phyloP scores from a whole-genome alignment of 2,888 invertebrate species.

The Glyphotaelius pellucidus region DNA sequence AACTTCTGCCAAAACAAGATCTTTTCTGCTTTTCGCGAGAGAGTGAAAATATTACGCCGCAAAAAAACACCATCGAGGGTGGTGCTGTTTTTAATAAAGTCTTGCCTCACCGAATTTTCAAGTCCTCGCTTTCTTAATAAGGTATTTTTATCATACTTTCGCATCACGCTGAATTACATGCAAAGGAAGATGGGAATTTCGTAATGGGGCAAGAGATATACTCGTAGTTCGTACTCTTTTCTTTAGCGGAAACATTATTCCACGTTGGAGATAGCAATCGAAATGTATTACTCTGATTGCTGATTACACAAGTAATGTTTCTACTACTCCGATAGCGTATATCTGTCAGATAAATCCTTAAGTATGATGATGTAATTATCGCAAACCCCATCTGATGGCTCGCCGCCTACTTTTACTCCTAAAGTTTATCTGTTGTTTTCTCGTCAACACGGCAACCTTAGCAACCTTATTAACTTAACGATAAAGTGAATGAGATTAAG shows the following conservation, averaged over 20 bases:
- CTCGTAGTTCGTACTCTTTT: neutral
- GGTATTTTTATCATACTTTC: constrained; percentile 57
- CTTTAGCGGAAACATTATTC: neutral
- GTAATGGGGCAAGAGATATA: constrained; percentile 30
- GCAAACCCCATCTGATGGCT: neutral
- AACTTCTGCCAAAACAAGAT: constrained; percentile 10
- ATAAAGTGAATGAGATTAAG: neutral
- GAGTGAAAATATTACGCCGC: constrained; percentile 26
- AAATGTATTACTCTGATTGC: neutral
- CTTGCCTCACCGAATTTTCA: constrained; percentile 50
- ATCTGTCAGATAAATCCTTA: neutral
- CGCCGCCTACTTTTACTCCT: neutral
- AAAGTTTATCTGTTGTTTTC: neutral
- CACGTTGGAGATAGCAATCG: neutral
- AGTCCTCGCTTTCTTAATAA: constrained; percentile 56
- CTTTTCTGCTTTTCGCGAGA: neutral
- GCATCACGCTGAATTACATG: constrained; percentile 56
- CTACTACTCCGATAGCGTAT: neutral
- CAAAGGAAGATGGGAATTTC: constrained; percentile 58
- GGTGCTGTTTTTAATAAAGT: constrained; percentile 57
- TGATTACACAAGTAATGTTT: constrained; percentile 6
- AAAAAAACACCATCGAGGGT: constrained; percentile 42
- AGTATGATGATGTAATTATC: neutral
- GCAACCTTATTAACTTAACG: neutral
- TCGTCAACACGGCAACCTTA: neutral